Base-by-base conservation (phyloP, 2,113 vertebrate genomes). In the Calyptommatus sinebrachiatus region DNA sequence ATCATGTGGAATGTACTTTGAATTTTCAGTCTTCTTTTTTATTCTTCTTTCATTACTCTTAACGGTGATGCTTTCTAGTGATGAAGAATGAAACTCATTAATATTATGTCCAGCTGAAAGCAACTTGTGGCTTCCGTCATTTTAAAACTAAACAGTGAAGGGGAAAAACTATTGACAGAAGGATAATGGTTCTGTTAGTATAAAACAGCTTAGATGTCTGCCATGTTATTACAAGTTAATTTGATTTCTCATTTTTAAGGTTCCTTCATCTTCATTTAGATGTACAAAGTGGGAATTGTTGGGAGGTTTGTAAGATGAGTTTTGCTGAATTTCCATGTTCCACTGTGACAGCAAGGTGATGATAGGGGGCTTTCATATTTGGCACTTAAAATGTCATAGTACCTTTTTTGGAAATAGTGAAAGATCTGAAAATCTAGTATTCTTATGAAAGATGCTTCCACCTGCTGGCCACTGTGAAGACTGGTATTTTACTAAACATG, bases 391-490 rank as follows among this genome's bases (percentile, higher is more conserved):
- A 29, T 18, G 8, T 24, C 11, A 61, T 60, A 10, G 9, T 60
- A 46, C 12, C 21, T 61, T 2, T 11, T 62, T 62, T 62, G 60
- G 22, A 22, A 41, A 61, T 62, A 14, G 41, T 29, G 29, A 0
- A 9, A 24, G 24, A 76, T 7, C 0, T 1, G 26, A 61, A 77
- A 46, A 75, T 50, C n/a, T 28, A 18, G 31, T 2, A 1, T 35
- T 35, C 10, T 28, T 46, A 31, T 79, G 85, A 84, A 45, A 48
- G 69, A 79, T 79, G 81, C 81, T 89, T 82, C 88, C 88, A 90
- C 82, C 90, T 87, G 82, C 89, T 89, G 88, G 87, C 79, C 68
- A 67, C 50, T 79, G 14, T 61, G 77, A 48, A 85, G 77, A 29
- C 45, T 72, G 22, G 6, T 0, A 1, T 24, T 1, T 75, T 50